Base-by-base conservation (phyloP, 2,888 invertebrate species). In the Gymnoscelis rufifasciata region DNA sequence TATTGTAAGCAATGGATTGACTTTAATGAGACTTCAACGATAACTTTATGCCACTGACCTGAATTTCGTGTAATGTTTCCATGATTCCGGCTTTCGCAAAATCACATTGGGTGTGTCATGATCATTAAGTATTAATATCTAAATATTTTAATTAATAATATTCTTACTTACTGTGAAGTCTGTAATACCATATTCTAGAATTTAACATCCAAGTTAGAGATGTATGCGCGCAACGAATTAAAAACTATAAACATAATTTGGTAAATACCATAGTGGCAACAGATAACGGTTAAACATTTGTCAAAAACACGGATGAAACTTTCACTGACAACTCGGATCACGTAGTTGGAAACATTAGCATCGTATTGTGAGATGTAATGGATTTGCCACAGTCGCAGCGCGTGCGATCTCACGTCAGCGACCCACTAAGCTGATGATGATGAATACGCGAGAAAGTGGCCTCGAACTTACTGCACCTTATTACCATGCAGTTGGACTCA, bases 371-470 rank as follows among this genome's bases (percentile, higher is more conserved):
- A 66, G 60, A 59, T 62, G 64, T 71, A 75, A 78, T 75, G 72
- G 68, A 73, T 74, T 74, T 58, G 68, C 65, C 58, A 66, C 68
- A 60, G 55, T 53, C 61, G 57, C 52, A 65, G 64, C 62, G 60
- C 59, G 58, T 64, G 63, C 68, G 62, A 55, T 51, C 54, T 52
- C 50, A 48, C 68, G 66, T 66, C 63, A 62, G 51, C 71, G 81
- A 81, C 83, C 83, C 73, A 84, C 80, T 77, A 74, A 78, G 68
- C 62, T 71, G 73, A 74, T 75, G 73, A 66, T 71, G 73, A 74
- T 75, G 73, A 76, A 77, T 76, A 75, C 74, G 72, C 74, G 79
- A 74, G 83, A 83, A 83, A 81, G 79, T 79, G 70, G 42, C 28
- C 19, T 52, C 51, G 47, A 47, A 48, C 40, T n/a, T 37, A 40